These are phyloP conservation scores for Trididemnum clinides DNA, from an alignment of 23 tunicate genomes.

Conservation along the genomic window DNA sequence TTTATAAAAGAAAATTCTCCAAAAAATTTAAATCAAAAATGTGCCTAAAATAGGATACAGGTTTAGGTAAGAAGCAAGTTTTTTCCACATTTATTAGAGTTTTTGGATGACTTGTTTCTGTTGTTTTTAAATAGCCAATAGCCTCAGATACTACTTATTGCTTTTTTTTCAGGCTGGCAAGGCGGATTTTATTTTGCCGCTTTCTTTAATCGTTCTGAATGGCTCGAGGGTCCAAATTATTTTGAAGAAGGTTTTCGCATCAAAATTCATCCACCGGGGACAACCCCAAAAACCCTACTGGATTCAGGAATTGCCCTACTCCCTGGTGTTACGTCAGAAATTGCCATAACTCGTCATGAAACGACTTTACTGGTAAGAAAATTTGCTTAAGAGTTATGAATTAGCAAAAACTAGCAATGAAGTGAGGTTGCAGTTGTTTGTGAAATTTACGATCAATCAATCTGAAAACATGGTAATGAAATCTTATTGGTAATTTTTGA, in stretches of 20 bases:
- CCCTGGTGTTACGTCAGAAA: constrained; percentile 21
- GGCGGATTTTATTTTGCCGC: constrained; percentile 37
- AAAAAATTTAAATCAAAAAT: too few species aligned
- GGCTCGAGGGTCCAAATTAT: constrained; percentile 55
- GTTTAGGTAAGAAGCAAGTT: too few species aligned
- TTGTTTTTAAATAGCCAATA: neutral
- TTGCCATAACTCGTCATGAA: constrained; percentile 20
- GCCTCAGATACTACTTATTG: too few species aligned
- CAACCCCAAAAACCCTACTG: neutral
- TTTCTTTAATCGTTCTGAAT: constrained; percentile 9
- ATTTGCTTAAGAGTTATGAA: neutral
- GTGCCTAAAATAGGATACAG: too few species aligned
- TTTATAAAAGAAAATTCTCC: too few species aligned
- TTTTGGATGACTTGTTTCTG: neutral
- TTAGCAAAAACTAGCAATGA: too few species aligned
- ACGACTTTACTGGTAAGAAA: constrained; percentile 33
- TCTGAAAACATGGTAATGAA: too few species aligned
- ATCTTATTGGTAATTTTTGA: too few species aligned
- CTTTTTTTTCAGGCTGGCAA: constrained; percentile 24
- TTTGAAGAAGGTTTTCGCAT: constrained; percentile 42
- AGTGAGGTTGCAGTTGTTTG: too few species aligned
- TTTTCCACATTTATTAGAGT: too few species aligned
- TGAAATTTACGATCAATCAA: too few species aligned
- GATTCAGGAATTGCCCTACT: constrained; percentile 22
- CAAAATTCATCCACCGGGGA: constrained; percentile 41